A percentile compares a stretch with the other conserved stretches of the same genome.
These are phyloP conservation scores for Mercenaria mercenaria DNA, from an alignment of 1,140 invertebrate genomes.

Conservation along the genomic window DNA sequence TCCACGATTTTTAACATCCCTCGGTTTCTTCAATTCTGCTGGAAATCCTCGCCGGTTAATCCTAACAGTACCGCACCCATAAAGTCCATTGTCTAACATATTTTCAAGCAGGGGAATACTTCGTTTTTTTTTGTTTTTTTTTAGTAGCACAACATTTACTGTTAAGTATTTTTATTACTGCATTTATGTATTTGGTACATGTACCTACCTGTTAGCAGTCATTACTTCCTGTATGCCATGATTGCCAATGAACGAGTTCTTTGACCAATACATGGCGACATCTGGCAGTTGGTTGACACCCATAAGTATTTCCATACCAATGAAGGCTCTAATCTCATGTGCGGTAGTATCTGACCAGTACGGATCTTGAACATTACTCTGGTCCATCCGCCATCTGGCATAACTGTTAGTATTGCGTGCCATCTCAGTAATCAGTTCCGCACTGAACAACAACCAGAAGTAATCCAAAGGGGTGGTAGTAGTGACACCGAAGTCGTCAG, in stretches of 20 bases:
- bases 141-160: too few relatives aligned
- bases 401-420: not conserved
- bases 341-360: not conserved
- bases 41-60: not conserved
- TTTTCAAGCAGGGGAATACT: not conserved
- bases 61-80: not conserved
- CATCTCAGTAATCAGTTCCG: not conserved
- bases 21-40: not conserved
- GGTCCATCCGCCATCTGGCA: not conserved
- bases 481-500: not conserved
- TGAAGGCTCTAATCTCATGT: not conserved
- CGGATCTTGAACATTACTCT: not conserved
- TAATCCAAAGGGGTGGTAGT: not conserved
- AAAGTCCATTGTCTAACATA: not conserved
- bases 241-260: not conserved
- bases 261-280: not conserved
- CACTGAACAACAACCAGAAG: not conserved
- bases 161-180: too few relatives aligned
- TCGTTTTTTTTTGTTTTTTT: too few relatives aligned
- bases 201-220: not conserved
- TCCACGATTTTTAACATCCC: not conserved
- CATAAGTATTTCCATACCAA: not conserved
- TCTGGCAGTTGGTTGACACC: not conserved
- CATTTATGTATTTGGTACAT: too few relatives aligned
- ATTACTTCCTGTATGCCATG: not conserved